Evolutionary conservation across 1,140 invertebrate species (phyloP).

Genomic region (Heliconius himera): DNA sequence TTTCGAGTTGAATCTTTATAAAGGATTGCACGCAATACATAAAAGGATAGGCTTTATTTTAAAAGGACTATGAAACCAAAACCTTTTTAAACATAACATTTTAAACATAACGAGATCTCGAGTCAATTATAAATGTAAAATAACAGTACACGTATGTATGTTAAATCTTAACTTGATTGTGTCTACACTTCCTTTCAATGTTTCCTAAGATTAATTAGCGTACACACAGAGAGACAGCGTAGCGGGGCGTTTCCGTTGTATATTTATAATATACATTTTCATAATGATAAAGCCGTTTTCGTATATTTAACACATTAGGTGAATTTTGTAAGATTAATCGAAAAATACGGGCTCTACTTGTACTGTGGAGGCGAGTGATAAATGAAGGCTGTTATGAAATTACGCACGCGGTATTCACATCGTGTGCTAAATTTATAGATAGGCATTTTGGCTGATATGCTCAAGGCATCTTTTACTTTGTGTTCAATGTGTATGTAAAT

Average conservation of each 20-base stretch:
- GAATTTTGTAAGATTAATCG: slow-evolving; percentile 44
- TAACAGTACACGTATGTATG: background rate
- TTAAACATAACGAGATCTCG: background rate
- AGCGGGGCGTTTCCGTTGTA: slow-evolving; percentile 17
- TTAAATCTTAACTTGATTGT: background rate
- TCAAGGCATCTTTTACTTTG: slow-evolving; percentile 11
- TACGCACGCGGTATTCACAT: slow-evolving; percentile 37
- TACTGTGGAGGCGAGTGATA: slow-evolving; percentile 44
- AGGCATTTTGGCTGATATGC: slow-evolving; percentile 18
- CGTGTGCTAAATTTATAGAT: slow-evolving; percentile 36
- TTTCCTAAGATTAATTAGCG: slow-evolving; percentile 15
- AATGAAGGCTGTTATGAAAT: slow-evolving; percentile 46
- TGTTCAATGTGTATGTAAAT: background rate
- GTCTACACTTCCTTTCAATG: slow-evolving; percentile 7
- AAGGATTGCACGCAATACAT: too few species aligned
- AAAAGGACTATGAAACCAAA: background rate
- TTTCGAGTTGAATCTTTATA: background rate
- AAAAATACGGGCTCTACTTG: slow-evolving; percentile 43
- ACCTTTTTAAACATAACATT: background rate
- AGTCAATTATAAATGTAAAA: background rate
- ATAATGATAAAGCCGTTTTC: slow-evolving; percentile 36
- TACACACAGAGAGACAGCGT: slow-evolving; percentile 17
- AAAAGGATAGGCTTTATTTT: background rate
- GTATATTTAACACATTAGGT: slow-evolving; percentile 34
- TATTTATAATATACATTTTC: background rate